These are phyloP conservation scores for Oophaga pumilio DNA, from an alignment of 2,113 vertebrate genomes.

Conservation along the genomic window DNA sequence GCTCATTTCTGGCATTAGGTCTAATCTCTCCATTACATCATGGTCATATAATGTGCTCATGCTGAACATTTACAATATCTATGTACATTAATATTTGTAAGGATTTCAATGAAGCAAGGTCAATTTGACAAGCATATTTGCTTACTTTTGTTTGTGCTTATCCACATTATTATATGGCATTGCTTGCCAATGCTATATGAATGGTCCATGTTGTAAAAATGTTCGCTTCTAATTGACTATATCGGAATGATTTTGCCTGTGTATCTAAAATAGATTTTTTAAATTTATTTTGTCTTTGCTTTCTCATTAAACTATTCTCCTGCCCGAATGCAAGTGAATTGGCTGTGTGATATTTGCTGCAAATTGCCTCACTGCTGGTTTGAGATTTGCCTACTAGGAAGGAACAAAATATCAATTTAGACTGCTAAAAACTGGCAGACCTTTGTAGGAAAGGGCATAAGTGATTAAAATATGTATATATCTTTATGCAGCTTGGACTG, in stretches of 20 bases:
- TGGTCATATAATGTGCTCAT: background rate
- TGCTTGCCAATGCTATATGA: constrained; percentile 19
- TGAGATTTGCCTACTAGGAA: constrained; percentile 42
- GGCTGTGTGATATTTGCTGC: constrained; percentile 41
- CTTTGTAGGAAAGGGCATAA: constrained; percentile 21
- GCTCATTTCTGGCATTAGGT: no score
- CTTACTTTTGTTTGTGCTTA: background rate
- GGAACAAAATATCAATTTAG: constrained; percentile 29
- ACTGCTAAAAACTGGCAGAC: constrained; percentile 7
- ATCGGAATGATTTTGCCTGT: constrained; percentile 47
- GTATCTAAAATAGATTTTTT: constrained; percentile 2
- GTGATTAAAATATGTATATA: background rate
- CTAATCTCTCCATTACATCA: background rate
- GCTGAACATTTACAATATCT: background rate
- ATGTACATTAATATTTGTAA: background rate
- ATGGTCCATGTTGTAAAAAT: constrained; percentile 22
- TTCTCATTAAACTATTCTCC: constrained; percentile 47
- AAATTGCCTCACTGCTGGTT: constrained; percentile 50
- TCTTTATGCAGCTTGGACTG: no score
- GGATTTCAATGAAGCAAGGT: background rate
- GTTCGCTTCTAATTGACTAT: constrained; percentile 9
- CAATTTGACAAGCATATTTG: background rate
- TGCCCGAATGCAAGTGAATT: constrained; percentile 44
- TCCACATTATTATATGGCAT: constrained; percentile 35
- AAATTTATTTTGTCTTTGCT: constrained; percentile 22